Percentiles rank a stretch among this genome's conserved stretches.
Evolutionary conservation across 2,797 vertebrate genomes (phyloP).

Genomic region (Alcedo quadribrachys): DNA sequence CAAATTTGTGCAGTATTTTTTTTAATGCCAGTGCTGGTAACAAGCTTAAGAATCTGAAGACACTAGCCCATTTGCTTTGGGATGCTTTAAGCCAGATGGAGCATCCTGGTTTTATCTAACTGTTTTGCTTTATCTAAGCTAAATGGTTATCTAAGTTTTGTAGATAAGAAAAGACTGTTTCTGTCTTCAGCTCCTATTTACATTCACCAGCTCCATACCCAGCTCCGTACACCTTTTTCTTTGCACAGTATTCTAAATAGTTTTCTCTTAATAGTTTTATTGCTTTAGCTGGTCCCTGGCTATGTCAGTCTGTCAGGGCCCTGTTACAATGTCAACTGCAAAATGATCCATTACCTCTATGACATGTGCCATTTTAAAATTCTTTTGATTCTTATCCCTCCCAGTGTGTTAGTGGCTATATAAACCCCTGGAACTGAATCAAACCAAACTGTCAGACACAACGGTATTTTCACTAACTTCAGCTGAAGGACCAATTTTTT

Average conservation of each 20-base stretch:
- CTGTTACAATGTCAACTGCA: not conserved
- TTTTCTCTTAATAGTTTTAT: not conserved
- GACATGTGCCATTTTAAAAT: not conserved
- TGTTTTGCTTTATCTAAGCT: not conserved
- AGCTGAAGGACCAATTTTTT: not conserved
- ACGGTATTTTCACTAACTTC: not conserved
- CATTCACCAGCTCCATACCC: not conserved
- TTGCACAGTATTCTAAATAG: not conserved
- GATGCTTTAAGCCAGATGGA: not conserved
- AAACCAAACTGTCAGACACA: not conserved
- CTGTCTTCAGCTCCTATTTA: not conserved
- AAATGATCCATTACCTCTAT: not conserved
- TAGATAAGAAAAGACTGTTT: not conserved
- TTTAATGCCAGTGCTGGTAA: not conserved
- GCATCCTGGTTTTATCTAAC: not conserved
- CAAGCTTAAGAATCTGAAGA: not conserved
- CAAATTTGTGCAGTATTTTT: slow-evolving; percentile 29
- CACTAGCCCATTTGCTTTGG: not conserved
- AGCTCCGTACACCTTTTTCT: not conserved
- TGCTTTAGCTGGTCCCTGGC: not conserved
- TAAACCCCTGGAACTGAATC: not conserved
- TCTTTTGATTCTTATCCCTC: not conserved
- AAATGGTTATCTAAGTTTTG: not conserved
- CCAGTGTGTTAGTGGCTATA: not conserved
- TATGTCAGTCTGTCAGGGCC: not conserved